phyloP scores from a whole-genome alignment of 2,113 vertebrate species.

The Ceuthmochares aereus region DNA sequence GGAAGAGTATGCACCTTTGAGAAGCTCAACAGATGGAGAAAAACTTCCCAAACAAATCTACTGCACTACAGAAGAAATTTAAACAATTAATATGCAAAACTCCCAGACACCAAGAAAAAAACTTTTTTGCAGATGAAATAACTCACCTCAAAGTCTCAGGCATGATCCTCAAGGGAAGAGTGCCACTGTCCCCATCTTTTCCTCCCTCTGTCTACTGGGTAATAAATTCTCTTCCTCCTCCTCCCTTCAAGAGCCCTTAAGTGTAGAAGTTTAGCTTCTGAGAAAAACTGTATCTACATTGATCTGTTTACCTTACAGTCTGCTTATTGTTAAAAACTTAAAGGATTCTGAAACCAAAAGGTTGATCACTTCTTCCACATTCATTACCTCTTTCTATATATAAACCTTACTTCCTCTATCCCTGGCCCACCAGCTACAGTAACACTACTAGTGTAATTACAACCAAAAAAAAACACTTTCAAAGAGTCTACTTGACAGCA shows the following conservation, averaged over 20 bases:
- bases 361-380: neutral
- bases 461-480: neutral
- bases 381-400: neutral
- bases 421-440: neutral
- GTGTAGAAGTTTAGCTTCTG: neutral
- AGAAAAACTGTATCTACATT: neutral
- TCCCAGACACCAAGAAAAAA: neutral
- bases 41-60: neutral
- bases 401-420: neutral
- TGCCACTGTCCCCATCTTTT: neutral
- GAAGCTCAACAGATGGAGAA: rapidly evolving
- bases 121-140: neutral
- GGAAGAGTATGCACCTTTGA: neutral
- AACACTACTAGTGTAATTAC: neutral
- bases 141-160: neutral
- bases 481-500: too few species aligned
- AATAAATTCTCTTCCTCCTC: neutral
- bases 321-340: neutral
- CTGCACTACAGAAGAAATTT: neutral
- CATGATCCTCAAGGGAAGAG: neutral
- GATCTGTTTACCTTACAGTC: neutral
- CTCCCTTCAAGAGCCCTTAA: rapidly evolving
- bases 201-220: neutral
- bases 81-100: neutral
- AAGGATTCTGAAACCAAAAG: neutral